A percentile compares a stretch with the other conserved stretches of the same genome.
Evolutionary conservation across 2,113 vertebrate species (phyloP).

Genomic region (Empidonax alnorum): DNA sequence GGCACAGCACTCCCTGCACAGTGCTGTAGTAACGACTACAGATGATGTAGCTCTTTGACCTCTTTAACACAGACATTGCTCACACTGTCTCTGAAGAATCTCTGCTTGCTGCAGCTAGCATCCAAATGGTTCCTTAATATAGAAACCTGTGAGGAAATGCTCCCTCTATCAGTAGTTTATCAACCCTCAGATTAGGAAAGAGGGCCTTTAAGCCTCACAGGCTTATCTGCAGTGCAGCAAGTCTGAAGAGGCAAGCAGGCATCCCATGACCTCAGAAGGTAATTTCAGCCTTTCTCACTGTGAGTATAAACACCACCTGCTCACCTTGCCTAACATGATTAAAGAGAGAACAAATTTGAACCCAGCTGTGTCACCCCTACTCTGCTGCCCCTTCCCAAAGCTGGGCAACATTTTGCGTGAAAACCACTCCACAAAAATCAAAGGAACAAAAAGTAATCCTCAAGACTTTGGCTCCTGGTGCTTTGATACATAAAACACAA

Average conservation of each 20-base stretch:
- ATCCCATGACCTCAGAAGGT: neutral
- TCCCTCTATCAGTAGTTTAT: conserved; percentile 21
- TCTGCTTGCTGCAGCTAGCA: conserved; percentile 1
- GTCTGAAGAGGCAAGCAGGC: neutral
- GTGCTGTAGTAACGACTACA: neutral
- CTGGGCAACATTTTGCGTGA: neutral
- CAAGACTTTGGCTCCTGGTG: neutral
- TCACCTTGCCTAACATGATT: neutral
- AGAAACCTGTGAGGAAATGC: conserved; percentile 23
- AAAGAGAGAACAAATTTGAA: neutral
- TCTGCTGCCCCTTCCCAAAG: neutral
- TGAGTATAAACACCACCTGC: neutral
- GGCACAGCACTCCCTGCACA: neutral
- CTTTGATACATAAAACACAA: neutral
- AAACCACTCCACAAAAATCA: neutral
- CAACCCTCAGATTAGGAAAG: neutral
- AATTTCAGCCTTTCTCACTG: neutral
- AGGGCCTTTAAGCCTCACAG: neutral
- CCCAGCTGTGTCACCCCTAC: neutral
- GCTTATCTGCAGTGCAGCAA: conserved; percentile 44
- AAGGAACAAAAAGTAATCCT: neutral
- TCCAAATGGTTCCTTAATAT: conserved; percentile 24
- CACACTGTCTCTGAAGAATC: neutral
- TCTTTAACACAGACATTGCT: conserved; percentile 38
- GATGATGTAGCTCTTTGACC: conserved; percentile 59